Evolutionary conservation across 2,797 vertebrate species (phyloP).

Genomic region (Antrozous pallidus): DNA sequence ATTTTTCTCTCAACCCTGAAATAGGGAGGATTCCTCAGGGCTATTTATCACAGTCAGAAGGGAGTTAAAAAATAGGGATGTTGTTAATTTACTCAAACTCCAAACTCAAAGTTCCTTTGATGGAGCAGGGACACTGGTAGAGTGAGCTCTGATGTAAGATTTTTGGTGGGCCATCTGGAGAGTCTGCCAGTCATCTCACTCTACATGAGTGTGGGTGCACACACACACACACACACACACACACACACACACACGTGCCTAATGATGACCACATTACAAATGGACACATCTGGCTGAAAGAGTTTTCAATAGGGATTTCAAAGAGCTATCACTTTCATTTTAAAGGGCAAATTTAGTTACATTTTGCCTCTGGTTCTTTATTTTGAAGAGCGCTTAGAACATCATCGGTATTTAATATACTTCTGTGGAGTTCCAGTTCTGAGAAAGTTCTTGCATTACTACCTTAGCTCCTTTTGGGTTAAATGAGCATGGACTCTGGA

Average conservation of each 20-base stretch:
- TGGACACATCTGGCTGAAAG: slow-evolving; percentile 66
- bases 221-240: neutral
- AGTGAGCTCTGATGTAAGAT: slow-evolving; percentile 73
- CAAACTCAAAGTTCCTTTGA: slow-evolving; percentile 57
- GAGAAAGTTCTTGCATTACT: neutral
- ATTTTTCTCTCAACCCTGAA: slow-evolving; percentile 60
- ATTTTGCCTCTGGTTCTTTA: slow-evolving; percentile 48
- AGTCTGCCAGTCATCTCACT: slow-evolving; percentile 72
- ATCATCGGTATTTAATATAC: neutral
- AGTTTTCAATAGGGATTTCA: slow-evolving; percentile 64
- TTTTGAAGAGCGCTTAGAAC: slow-evolving; percentile 27
- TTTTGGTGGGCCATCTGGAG: slow-evolving; percentile 79
- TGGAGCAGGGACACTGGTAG: neutral
- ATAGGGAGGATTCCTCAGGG: slow-evolving; percentile 40
- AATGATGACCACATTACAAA: slow-evolving; percentile 66
- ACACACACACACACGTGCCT: slow-evolving; percentile 46
- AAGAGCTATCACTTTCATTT: slow-evolving; percentile 53
- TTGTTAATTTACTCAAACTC: slow-evolving; percentile 63
- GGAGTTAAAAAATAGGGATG: slow-evolving; percentile 53
- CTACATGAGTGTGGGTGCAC: neutral
- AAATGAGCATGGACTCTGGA: neutral
- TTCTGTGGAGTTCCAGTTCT: neutral
- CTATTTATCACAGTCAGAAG: slow-evolving; percentile 60
- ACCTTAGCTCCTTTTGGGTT: neutral
- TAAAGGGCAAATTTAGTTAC: neutral